Conservation (phyloP, 2,797 vertebrate species). For the Gambelia wislizenii region DNA sequence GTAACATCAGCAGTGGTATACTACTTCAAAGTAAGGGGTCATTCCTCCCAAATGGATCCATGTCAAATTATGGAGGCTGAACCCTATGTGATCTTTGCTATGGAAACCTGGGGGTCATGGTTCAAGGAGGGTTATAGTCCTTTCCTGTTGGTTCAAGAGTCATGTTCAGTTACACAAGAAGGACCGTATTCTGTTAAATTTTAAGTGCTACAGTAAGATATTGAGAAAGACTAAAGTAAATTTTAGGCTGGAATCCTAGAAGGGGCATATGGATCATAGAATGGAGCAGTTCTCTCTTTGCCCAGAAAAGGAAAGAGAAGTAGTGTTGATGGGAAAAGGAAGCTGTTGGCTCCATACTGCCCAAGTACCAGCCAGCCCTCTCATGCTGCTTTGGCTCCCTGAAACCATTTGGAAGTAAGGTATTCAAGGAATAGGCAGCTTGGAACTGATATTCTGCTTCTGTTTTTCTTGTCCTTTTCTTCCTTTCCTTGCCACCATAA, state of each 20-base stretch:
- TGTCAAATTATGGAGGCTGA: neutral
- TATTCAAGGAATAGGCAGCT: too few species aligned
- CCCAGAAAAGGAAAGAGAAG: too few species aligned
- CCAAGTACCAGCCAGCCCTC: too few species aligned
- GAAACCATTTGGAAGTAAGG: too few species aligned
- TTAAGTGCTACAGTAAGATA: constrained; percentile 11
- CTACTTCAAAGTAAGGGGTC: neutral
- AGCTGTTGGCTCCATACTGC: too few species aligned
- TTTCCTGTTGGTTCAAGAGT: constrained; percentile 57
- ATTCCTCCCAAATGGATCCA: neutral
- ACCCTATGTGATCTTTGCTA: constrained; percentile 43
- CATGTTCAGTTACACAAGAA: constrained; percentile 30
- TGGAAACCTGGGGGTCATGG: constrained; percentile 26
- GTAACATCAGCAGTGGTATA: neutral
- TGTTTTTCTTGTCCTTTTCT: too few species aligned
- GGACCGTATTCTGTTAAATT: constrained; percentile 42
- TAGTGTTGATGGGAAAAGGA: too few species aligned
- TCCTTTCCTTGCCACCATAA: too few species aligned
- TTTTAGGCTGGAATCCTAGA: neutral
- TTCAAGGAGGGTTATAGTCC: constrained; percentile 32
- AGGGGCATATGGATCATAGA: too few species aligned
- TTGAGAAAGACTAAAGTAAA: neutral
- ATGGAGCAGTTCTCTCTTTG: too few species aligned
- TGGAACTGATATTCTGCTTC: too few species aligned
- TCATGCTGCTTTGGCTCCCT: too few species aligned